Conservation (phyloP, 2,797 vertebrate species). For the Eleutherodactylus coqui region DNA sequence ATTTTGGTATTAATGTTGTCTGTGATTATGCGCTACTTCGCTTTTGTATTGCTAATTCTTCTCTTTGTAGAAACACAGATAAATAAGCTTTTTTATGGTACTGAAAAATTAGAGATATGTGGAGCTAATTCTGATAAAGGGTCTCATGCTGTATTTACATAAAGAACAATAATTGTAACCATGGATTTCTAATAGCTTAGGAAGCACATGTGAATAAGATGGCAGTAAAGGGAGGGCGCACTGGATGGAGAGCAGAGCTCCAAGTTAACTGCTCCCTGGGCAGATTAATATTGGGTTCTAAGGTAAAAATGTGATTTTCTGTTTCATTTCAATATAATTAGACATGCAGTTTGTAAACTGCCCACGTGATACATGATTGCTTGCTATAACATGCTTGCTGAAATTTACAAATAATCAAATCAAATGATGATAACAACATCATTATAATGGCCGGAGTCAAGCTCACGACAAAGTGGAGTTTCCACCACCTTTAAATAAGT, state of each 20-base stretch:
- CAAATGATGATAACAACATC: background rate
- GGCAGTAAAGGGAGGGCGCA: background rate
- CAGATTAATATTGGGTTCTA: background rate
- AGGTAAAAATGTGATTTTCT: background rate
- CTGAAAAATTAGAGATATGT: background rate
- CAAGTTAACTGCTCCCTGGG: background rate
- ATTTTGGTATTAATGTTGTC: background rate
- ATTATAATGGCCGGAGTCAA: too few relatives aligned
- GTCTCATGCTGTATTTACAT: background rate
- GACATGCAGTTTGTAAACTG: background rate
- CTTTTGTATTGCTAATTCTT: background rate
- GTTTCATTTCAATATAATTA: background rate
- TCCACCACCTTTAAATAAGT: too few relatives aligned
- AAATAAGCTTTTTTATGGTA: background rate
- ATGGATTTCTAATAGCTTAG: background rate
- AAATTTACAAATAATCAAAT: background rate
- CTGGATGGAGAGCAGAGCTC: background rate
- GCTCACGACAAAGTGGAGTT: too few relatives aligned
- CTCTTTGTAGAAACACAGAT: background rate
- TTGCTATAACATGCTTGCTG: background rate
- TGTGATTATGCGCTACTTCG: background rate
- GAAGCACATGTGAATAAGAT: background rate
- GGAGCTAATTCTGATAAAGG: background rate
- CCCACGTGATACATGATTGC: background rate
- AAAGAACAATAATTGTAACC: background rate